Evolutionary conservation across 1,140 invertebrate species (phyloP), one percentile per base, ranked within the genome.

Genomic region (Lanistes nyassanus): DNA sequence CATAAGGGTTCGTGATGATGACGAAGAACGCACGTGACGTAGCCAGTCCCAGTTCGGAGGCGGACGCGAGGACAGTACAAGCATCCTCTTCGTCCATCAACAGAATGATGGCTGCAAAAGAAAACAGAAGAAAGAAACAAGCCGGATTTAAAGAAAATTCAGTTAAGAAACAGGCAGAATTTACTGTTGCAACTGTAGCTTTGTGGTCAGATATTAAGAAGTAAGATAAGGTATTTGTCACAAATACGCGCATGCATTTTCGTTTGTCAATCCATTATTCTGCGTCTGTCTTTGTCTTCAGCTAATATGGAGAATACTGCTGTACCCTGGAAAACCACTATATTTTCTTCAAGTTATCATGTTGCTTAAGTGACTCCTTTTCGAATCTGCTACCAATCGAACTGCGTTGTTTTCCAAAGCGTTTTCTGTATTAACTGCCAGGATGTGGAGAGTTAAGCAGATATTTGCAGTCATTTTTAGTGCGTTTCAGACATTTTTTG

Each of bases 1-100:
- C 36, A n/a, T 66, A 66, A 9, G 64, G 64, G 34, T 66, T 66
- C 31, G 64, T 4, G 3, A 66, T 21, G 36, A 66, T n/a, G 36
- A 66, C 21, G 36, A 66, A 3, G 19, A 66, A 39, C 11, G 36
- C 64, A 39, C 39, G 64, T 39, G 64, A 66, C 36, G 36, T 66
- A 23, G 42, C 34, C 64, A 66, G 36, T 31, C 39, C 64, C 29
- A 66, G 64, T 37, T 19, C n/a, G 7, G 16, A 23, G 34, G 42
- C 64, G 0, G 64, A 31, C 9, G 37, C 34, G 23, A 66, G 64
- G 0, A 66, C 64, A 21, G 7, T 13, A 0, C 31, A n/a, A n/a
- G 42, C 42, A 39, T 66, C 36, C 3, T 36, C 23, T 21, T 3
- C 5, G 23, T 36, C 37, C 36, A 66, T 36, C 34, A 39, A 1